Base-by-base conservation (phyloP, 2,113 vertebrate species). In the Xerus inauris region DNA sequence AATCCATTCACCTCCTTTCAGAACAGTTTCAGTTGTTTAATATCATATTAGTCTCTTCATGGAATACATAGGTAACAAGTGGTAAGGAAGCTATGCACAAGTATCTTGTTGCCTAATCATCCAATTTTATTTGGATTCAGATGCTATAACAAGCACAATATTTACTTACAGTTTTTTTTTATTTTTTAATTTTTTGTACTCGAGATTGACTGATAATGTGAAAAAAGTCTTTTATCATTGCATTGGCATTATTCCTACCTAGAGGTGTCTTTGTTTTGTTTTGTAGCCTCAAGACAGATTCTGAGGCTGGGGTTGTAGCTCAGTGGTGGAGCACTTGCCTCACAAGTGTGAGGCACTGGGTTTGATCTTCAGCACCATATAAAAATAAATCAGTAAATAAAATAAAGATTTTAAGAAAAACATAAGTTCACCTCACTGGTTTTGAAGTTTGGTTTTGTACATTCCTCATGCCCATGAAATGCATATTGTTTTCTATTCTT, bases 151-250 rank as follows among this genome's bases (percentile, higher is more conserved):
- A 93, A 49, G 35, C 32, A 64, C n/a, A 42, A 3, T 89, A 47
- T 87, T 94, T 62, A 89, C 20, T 64, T 92, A 7, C n/a, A 38
- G 11, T 88, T 88, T 85, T 64, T 89, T n/a, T n/a, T n/a, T n/a
- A n/a, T n/a, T n/a, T n/a, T n/a, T n/a, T n/a, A n/a, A n/a, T n/a
- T n/a, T n/a, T n/a, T n/a, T n/a, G n/a, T n/a, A n/a, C n/a, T n/a
- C n/a, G n/a, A n/a, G n/a, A n/a, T n/a, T n/a, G n/a, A 65, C 64
- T 65, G 30, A 65, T 65, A 65, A 65, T 13, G 30, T 64, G 28
- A 28, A 65, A 65, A 65, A 32, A 8, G 59, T 26, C 59, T 32
- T 65, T 14, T 65, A 14, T 65, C 64, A 65, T 32, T 65, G 10
- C 64, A 13, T 65, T 32, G 30, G 10, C 30, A 65, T 71, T 57